Percentiles rank a stretch among this genome's conserved stretches.
Evolutionary conservation across 2,888 invertebrate species (phyloP).

Genomic region (Apoderus coryli): DNA sequence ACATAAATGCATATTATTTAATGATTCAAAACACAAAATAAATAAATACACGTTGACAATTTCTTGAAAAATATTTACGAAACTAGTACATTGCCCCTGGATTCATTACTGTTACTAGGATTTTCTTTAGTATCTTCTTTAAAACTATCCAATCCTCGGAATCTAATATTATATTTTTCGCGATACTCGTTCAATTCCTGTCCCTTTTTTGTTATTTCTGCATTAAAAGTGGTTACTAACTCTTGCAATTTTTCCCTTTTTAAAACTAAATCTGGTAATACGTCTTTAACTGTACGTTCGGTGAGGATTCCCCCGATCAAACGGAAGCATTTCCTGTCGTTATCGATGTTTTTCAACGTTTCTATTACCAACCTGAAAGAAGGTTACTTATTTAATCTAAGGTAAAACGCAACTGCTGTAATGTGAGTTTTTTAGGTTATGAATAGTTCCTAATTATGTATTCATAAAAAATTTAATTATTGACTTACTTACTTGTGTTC

Average conservation of each 20-base stretch:
- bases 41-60: too few species aligned
- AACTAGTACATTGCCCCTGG: constrained; percentile 32
- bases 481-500: constrained; percentile 77
- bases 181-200: constrained; percentile 83
- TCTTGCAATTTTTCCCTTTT: constrained; percentile 70
- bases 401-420: too few species aligned
- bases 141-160: constrained; percentile 42
- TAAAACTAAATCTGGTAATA: constrained; percentile 66
- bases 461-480: too few species aligned
- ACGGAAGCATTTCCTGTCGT: constrained; percentile 77
- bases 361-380: constrained; percentile 79
- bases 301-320: constrained; percentile 89
- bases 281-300: constrained; percentile 82
- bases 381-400: too few species aligned
- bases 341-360: constrained; percentile 73
- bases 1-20: too few species aligned
- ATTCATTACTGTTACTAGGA: constrained; percentile 21
- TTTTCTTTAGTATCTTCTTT: constrained; percentile 28
- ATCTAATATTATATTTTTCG: constrained; percentile 76
- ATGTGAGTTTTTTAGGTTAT: too few species aligned
- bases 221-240: constrained; percentile 63
- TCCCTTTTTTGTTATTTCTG: constrained; percentile 75
- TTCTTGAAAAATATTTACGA: constrained; percentile 27
- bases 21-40: too few species aligned
- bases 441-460: too few species aligned